Evolutionary conservation across 2,113 vertebrate species (phyloP).

Genomic region (Corvus hawaiiensis): DNA sequence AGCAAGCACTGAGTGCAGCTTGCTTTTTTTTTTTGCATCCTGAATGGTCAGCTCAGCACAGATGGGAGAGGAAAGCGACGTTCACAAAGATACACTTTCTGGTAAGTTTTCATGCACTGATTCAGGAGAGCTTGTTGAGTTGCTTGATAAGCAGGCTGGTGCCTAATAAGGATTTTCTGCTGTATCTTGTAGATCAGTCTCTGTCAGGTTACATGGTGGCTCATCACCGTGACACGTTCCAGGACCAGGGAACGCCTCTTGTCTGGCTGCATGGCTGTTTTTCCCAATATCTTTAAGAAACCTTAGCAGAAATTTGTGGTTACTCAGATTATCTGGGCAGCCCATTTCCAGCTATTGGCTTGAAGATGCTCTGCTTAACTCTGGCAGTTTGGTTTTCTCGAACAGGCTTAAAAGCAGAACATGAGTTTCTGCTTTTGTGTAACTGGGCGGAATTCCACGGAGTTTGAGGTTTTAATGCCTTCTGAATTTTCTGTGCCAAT

Average conservation of each 20-base stretch:
- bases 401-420: neutral
- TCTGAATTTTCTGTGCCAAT: neutral
- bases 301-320: neutral
- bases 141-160: neutral
- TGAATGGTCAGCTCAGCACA: neutral
- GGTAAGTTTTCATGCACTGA: neutral
- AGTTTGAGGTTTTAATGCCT: neutral
- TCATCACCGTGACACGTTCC: neutral
- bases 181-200: neutral
- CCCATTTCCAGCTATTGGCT: neutral
- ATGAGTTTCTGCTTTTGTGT: neutral
- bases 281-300: neutral
- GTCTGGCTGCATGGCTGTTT: neutral
- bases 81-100: neutral
- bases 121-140: neutral
- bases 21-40: neutral
- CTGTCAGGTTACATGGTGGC: neutral
- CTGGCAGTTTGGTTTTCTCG: neutral
- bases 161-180: constrained; percentile 7
- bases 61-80: neutral
- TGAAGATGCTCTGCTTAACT: neutral
- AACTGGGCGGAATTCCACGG: neutral
- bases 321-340: neutral
- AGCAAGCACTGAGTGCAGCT: neutral
- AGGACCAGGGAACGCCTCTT: neutral